Evolutionary conservation across 2,797 vertebrate genomes (phyloP), one percentile per base, ranked within the genome.

Genomic region (Intellagama lesueurii): DNA sequence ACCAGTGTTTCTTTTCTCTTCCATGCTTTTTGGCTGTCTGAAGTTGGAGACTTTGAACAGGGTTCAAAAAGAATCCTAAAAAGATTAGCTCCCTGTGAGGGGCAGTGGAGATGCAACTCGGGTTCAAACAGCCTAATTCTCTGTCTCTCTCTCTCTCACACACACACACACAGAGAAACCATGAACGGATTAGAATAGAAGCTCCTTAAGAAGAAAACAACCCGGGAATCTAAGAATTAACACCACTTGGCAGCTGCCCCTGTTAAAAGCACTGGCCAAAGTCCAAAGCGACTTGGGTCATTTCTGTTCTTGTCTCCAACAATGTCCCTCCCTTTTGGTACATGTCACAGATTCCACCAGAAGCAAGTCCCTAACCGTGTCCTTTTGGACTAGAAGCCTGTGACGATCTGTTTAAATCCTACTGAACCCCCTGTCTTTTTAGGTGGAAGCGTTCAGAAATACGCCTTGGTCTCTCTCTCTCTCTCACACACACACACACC

Each of bases 361-460:
- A 88, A 82, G 6, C 30, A 8, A 26, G 30, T 91, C 91, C 81
- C 30, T 22, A 49, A 88, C 91, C 91, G 85, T 92, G 86, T 69
- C 7, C 77, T 85, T 90, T 91, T 86, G 91, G 6, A 3, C 91
- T 86, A 66, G 88, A 68, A 81, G 14, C 85, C n/a, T 0, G 0
- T 26, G 87, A 72, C 89, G 70, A 92, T 86, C 86, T 64, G 75
- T 85, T 84, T 90, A 76, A 52, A 52, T n/a, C 83, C 12, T 91
- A 88, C 79, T 91, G 88, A 92, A 1, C 81, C 90, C 85, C 90
- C 87, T 84, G 52, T 87, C 83, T 88, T 19, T 88, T 90, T 56
- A 83, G 68, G 91, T 78, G 91, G 93, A 91, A 49, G 84, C 88
- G 66, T 90, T 91, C 56, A 88, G 79, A 94, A 93, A 92, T 40